Evolutionary conservation across 2,797 vertebrate species (phyloP), one percentile per base, ranked within the genome.

Genomic region (Parauchenoglanis ngamensis): DNA sequence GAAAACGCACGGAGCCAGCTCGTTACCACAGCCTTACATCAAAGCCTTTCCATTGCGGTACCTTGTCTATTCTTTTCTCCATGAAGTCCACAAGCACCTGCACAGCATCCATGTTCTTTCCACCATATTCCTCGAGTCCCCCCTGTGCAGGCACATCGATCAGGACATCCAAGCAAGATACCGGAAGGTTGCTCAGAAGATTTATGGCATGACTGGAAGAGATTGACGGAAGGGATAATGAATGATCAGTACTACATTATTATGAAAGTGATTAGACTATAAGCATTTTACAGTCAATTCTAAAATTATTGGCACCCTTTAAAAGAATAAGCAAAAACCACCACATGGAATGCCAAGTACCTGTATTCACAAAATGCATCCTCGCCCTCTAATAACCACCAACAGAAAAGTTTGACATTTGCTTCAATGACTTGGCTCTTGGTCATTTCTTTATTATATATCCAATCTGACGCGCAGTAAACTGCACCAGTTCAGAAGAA

Each of bases 51-150:
- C 2, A 8, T 35, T 90, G 90, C 52, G 87, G 92, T 96, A 99
- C 98, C 98, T 97, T 98, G 95, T 99, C 97, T 89, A 99, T 98
- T 92, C 98, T 97, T 93, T 97, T 98, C 94, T 98, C 98, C 98
- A 99, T 98, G 93, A 99, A 99, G 92, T 94, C 96, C 90, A 99
- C 90, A 75, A 99, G 94, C 91, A 96, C 93, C 63, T 97, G 96
- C 91, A 99, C 93, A 21, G 94, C 95, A 72, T 97, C 95, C 97
- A 99, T 96, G 93, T 98, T 98, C 94, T 97, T 98, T 40, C 97
- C 97, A 59, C 96, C 96, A 88, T 98, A 97, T 87, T 94, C 92
- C 86, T 95, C 92, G 76, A 94, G 94, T 88, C 97, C 97, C 87
- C 96, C 97, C 92, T 97, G 96, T 79, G 96, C 94, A 49, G 96